Base-by-base conservation (phyloP, 2,888 invertebrate genomes). In the Phortica okadai region DNA sequence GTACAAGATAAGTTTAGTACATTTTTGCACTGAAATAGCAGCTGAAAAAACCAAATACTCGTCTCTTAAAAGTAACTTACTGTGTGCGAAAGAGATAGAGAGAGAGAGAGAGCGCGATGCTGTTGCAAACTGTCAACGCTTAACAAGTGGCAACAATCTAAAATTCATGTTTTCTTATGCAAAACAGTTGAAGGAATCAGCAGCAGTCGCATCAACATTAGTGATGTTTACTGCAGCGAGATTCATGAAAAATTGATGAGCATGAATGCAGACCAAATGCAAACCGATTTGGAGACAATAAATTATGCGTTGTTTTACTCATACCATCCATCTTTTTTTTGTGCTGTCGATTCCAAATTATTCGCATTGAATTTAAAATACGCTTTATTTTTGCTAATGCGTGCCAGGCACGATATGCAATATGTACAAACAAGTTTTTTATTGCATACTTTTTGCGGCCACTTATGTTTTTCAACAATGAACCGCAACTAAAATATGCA, bases 221-320 rank as follows among this genome's bases (percentile, higher is more conserved):
- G 14, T 14, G n/a, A 14, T 11, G 56, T 42, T 21, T 62, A 14
- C 59, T 4, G 69, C 69, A 50, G 58, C 74, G 41, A 69, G 64
- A 25, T 45, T 79, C 81, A 86, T 86, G 88, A 86, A 86, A 88
- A 88, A 86, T 86, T 86, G 85, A 86, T 86, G 85, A 86, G 84
- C 80, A 85, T 82, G 59, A 2, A 21, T 25, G 59, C 59, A 21
- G n/a, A 59, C 25, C 21, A 59, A 59, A 59, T 59, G 41, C 14
- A 25, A 25, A 3, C 33, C 2, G 14, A 4, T 44, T 42, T 11
- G 45, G 50, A 8, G 50, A 50, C 50, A 50, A 14, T 14, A 50
- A 14, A 11, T 50, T 50, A 11, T 14, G 10, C 8, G 8, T 62
- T 42, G 50, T 73, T 33, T 59, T 59, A n/a, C 25, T 59, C n/a